Conservation (phyloP, 2,113 vertebrate species). For the Aegypius monachus region DNA sequence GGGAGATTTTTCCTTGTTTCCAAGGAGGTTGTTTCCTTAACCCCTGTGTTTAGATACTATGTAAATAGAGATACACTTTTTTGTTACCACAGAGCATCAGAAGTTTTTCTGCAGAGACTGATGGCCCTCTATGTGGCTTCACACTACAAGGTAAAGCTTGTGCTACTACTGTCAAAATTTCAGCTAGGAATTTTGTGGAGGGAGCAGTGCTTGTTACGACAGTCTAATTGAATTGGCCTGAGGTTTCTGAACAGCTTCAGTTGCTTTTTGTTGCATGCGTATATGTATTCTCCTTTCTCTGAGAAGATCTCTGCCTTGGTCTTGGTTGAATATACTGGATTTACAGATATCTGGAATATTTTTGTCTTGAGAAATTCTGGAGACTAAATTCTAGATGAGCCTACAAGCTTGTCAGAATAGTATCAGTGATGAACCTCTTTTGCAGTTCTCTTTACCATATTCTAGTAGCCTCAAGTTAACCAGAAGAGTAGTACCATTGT, state of each 20-base stretch:
- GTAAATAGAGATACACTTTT: conserved; percentile 97
- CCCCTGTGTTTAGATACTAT: conserved; percentile 81
- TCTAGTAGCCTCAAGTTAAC: not conserved
- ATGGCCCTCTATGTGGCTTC: conserved; percentile 98
- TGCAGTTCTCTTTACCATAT: not conserved
- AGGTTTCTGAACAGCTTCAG: not conserved
- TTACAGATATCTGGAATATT: not conserved
- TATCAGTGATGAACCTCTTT: not conserved
- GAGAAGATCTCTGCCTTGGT: not conserved
- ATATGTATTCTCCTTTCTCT: not conserved
- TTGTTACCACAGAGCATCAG: conserved; percentile 96
- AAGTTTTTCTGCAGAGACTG: conserved; percentile 91
- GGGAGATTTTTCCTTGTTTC: not conserved
- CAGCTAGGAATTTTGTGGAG: not conserved
- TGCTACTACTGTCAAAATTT: not conserved
- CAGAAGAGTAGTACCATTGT: not conserved
- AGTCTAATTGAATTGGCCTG: not conserved
- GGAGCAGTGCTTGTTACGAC: not conserved
- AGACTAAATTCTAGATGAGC: not conserved
- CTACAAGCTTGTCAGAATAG: not conserved
- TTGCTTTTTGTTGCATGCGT: not conserved
- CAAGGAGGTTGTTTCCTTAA: conserved; percentile 66
- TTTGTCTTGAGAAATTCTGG: not conserved
- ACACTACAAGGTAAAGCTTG: conserved; percentile 89
- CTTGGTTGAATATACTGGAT: not conserved